Base-by-base conservation (phyloP, 37 sponge, comb jelly and placozoan species). In the Crambe crambe region DNA sequence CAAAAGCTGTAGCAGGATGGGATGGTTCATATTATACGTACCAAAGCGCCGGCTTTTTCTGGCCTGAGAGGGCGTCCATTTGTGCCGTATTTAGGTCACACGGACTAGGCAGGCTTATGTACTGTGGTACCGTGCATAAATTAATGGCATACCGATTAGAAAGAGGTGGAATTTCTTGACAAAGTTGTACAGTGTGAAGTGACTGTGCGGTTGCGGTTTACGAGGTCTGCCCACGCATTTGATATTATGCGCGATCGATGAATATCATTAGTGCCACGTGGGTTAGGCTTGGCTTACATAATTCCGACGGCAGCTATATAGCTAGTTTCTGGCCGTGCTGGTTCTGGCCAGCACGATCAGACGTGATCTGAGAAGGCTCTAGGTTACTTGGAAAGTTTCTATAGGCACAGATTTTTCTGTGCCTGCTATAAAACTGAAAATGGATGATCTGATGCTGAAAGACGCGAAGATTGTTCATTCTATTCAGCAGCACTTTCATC, bases 151-250 rank as follows among this genome's bases (percentile, higher is more conserved):
- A 15, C 51, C 12, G 41, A 8, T 8, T 18, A 20, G 22, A 70
- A 70, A 40, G 42, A 42, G 41, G 70, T 42, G 22, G 42, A 42
- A 18, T 70, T 70, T 40, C 26, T 70, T 29, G 63, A 23, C 25
- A 29, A 23, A 61, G 30, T 70, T 42, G 70, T 39, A 40, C 70
- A 70, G 70, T 70, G 70, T 70, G 70, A 70, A 70, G n/a, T 8
- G 23, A 8, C 22, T 42, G 62, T 42, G 31, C 17, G 76, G 40
- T 61, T 58, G 62, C 59, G 76, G 58, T 76, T 73, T 76, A 38
- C 59, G 27, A 76, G 2, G 42, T 58, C 59, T 61, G 37, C 76
- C 76, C 76, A 58, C 76, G 60, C 76, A 59, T 59, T 31, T 65
- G 3, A 65, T 65, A 65, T 65, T 37, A 23, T n/a, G 23, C 2